A percentile compares a stretch with the other conserved stretches of the same genome.
Evolutionary conservation across 2,113 vertebrate genomes (phyloP).

Genomic region (Seriola dumerili): DNA sequence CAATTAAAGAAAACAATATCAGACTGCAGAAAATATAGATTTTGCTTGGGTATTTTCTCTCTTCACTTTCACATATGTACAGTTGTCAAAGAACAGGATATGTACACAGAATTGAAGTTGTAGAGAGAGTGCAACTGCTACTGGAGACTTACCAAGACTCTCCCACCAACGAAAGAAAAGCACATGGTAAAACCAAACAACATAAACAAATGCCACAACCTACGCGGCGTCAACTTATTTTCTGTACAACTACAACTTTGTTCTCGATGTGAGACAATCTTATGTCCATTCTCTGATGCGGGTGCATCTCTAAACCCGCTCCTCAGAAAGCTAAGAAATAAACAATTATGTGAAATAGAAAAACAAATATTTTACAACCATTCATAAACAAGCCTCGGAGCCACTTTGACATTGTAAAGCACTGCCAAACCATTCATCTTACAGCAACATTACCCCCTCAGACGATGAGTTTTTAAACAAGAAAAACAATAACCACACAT

Average conservation of each 20-base stretch:
- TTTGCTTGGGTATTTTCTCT: constrained; percentile 85
- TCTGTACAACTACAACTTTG: constrained; percentile 80
- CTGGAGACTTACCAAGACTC: constrained; percentile 77
- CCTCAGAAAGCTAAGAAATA: constrained; percentile 74
- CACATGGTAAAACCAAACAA: constrained; percentile 74
- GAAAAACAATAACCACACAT: constrained; percentile 31
- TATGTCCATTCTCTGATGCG: constrained; percentile 60
- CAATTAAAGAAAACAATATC: constrained; percentile 87
- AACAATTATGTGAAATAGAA: constrained; percentile 63
- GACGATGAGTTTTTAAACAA: constrained; percentile 37
- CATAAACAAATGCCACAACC: constrained; percentile 69
- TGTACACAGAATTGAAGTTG: constrained; percentile 82
- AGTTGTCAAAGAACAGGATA: constrained; percentile 84
- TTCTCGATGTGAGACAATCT: constrained; percentile 73
- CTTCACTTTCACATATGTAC: constrained; percentile 88
- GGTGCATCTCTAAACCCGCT: constrained; percentile 63
- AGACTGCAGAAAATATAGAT: constrained; percentile 89
- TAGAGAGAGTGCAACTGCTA: constrained; percentile 76
- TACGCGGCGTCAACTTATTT: constrained; percentile 71
- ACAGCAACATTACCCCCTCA: constrained; percentile 36
- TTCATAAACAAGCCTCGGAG: constrained; percentile 60
- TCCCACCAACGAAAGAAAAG: constrained; percentile 65
- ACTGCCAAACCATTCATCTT: constrained; percentile 45
- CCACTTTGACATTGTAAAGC: constrained; percentile 60
- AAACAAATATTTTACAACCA: constrained; percentile 77